Evolutionary conservation across 2,888 invertebrate species (phyloP).

Genomic region (Sinodicranocentrus sp.): DNA sequence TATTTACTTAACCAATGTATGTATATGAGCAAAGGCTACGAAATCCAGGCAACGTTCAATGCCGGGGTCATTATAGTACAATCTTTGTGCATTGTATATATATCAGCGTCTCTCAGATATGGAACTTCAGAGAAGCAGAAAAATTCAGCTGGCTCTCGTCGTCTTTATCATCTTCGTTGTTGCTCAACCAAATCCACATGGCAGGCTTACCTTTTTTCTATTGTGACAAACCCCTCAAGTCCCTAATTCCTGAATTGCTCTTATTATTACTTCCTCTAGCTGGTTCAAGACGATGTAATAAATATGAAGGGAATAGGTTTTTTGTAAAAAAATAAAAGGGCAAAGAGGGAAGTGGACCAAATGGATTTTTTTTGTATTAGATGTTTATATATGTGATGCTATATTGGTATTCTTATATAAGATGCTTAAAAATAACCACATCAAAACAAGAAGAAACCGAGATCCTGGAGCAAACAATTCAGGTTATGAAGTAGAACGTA

Average conservation of each 20-base stretch:
- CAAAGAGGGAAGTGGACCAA: slow-evolving; percentile 9
- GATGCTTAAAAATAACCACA: slow-evolving; percentile 5
- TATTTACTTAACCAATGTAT: not conserved
- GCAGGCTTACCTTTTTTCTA: slow-evolving; percentile 31
- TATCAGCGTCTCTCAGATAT: slow-evolving; percentile 7
- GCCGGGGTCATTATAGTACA: slow-evolving; percentile 8
- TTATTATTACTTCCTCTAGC: slow-evolving; percentile 27
- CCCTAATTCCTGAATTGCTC: slow-evolving; percentile 28
- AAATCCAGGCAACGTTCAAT: not conserved
- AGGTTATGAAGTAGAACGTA: too few relatives aligned
- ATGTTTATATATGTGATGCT: not conserved
- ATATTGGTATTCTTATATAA: slow-evolving; percentile 1
- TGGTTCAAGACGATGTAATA: slow-evolving; percentile 7
- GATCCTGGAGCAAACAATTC: too few relatives aligned
- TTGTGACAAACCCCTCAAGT: slow-evolving; percentile 22
- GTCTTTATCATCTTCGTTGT: slow-evolving; percentile 19
- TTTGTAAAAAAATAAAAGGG: not conserved
- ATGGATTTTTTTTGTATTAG: slow-evolving; percentile 4
- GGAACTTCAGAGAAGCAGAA: slow-evolving; percentile 49
- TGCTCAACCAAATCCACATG: slow-evolving; percentile 48
- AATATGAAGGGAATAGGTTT: slow-evolving; percentile 3
- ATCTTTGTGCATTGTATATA: not conserved
- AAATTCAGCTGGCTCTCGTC: slow-evolving; percentile 59
- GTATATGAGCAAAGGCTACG: not conserved
- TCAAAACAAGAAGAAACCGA: not conserved